Conservation (phyloP, 2,797 vertebrate genomes). For the Rhinoraja longicauda region DNA sequence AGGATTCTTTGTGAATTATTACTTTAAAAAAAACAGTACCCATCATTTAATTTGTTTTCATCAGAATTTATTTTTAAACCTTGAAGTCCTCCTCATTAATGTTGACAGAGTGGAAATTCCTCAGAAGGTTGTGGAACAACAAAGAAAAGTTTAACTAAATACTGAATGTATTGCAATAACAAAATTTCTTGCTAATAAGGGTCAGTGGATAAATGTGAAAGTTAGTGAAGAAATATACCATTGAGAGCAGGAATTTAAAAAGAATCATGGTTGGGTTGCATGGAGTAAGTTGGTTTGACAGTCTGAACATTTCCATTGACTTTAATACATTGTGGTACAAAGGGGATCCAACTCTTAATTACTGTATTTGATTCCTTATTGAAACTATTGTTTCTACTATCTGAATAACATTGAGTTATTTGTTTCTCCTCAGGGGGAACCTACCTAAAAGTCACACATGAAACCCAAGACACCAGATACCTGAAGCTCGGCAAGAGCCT, state of each 20-base stretch:
- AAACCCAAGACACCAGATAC: background rate
- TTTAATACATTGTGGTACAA: background rate
- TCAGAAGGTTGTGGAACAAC: background rate
- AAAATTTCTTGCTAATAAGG: background rate
- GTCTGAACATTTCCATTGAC: background rate
- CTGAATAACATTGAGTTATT: background rate
- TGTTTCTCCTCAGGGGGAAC: background rate
- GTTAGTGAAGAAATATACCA: background rate
- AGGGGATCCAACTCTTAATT: background rate
- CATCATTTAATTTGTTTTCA: background rate
- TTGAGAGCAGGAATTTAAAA: background rate
- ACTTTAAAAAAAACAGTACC: background rate
- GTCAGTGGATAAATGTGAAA: background rate
- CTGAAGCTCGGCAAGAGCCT: background rate
- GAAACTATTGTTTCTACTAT: background rate
- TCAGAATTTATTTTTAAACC: background rate
- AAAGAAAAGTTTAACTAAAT: background rate
- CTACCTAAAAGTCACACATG: background rate
- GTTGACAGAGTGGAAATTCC: background rate
- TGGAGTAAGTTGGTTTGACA: background rate
- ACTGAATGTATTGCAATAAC: background rate
- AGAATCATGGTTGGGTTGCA: background rate
- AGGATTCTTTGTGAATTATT: background rate
- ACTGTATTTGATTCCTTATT: background rate
- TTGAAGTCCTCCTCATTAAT: background rate